phyloP scores from a whole-genome alignment of 2,113 vertebrate genomes.

The Menidia beryllina region DNA sequence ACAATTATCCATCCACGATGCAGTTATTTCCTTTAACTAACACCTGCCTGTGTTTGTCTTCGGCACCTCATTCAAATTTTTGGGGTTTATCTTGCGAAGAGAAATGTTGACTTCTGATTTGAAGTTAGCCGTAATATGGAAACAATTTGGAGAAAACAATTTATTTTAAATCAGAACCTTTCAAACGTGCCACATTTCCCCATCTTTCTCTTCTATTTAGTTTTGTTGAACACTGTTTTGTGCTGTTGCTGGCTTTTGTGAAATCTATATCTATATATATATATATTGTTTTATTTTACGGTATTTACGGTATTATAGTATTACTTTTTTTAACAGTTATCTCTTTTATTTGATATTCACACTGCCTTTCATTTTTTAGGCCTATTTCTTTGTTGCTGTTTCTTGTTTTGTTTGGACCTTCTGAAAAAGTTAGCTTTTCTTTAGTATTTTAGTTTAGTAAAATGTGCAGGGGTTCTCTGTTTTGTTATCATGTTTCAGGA shows the following conservation, averaged over 20 bases:
- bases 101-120: constrained; percentile 23
- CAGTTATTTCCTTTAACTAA: constrained; percentile 8
- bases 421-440: not conserved
- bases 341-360: too few relatives aligned
- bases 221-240: not conserved
- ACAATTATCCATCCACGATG: constrained; percentile 4
- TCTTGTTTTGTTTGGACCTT: not conserved
- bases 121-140: not conserved
- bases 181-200: not conserved
- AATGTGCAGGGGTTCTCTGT: not conserved
- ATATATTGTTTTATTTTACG: too few relatives aligned
- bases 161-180: not conserved
- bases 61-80: constrained; percentile 2
- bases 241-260: too few relatives aligned
- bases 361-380: too few relatives aligned
- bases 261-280: too few relatives aligned
- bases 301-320: too few relatives aligned
- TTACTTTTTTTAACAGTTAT: too few relatives aligned
- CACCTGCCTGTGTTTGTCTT: constrained; percentile 7
- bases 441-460: too few relatives aligned
- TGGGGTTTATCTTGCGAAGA: constrained; percentile 6
- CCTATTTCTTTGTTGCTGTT: not conserved
- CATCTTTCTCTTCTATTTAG: not conserved
- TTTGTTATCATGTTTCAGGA: not conserved
- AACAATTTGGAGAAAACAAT: not conserved